Base-by-base conservation (phyloP, 2,113 vertebrate genomes). In the Calyptommatus sinebrachiatus region DNA sequence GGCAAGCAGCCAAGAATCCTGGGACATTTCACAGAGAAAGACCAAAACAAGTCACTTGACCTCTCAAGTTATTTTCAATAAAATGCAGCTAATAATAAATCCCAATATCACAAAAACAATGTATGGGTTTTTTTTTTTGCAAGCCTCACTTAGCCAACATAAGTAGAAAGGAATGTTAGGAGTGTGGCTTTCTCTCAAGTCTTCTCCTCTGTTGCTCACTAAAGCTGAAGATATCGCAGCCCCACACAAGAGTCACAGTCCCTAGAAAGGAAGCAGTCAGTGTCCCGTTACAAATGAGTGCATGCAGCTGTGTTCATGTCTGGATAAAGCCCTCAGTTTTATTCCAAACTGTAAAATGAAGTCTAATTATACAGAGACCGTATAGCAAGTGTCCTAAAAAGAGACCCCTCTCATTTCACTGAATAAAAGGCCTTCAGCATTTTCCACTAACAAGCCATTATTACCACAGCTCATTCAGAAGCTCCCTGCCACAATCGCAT, bases 291-390 rank as follows among this genome's bases (percentile, higher is more conserved):
- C 95, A 85, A 88, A 81, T 76, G 61, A 84, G 77, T 26, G 89
- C 73, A 91, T 81, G 90, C 95, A 95, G 95, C 95, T 95, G 95
- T 85, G 90, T 79, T 88, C 73, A 41, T 86, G 78, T 83, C 83
- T 24, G 89, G 84, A 95, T 92, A 95, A 95, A 95, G 91, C 90
- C 92, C 86, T 74, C 86, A 86, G 87, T 95, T 92, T 95, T 94
- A 93, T 89, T 90, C 90, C 0, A 2, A 85, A 65, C 41, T 66
- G 84, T 91, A 85, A 53, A 93, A 89, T 0, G 86, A 81, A 88
- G 79, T 84, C 91, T 88, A 91, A 95, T 95, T 95, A 95, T 93
- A 89, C 73, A 0, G 86, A 91, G 89, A 93, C 92, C 92, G 91
- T 35, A 62, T 87, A 93, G 91, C 92, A 75, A 93, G 81, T 86